A percentile compares a stretch with the other conserved stretches of the same genome.
These are phyloP conservation scores for Scaptomyza montana DNA, from an alignment of 1,140 invertebrate genomes.

Conservation along the genomic window DNA sequence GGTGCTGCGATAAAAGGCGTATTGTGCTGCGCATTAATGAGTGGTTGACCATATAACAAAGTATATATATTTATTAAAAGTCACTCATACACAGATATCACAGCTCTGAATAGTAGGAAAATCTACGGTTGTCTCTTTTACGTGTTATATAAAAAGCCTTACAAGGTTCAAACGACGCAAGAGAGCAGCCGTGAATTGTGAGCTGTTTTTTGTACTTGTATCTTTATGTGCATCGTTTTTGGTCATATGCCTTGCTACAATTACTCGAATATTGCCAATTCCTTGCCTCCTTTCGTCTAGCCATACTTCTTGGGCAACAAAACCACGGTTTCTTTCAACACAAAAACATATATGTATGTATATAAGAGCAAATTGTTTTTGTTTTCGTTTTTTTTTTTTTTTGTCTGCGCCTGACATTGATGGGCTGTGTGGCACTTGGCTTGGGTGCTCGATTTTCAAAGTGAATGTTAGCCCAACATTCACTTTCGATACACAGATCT, in stretches of 20 bases:
- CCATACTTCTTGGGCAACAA: constrained; percentile 5
- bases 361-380: constrained; percentile 53
- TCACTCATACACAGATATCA: not conserved
- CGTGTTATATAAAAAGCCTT: constrained; percentile 59
- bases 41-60: constrained; percentile 2
- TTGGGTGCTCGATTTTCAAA: constrained; percentile 66
- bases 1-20: constrained; percentile 41
- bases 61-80: no score
- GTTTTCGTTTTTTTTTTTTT: no score
- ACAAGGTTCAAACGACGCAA: constrained; percentile 59
- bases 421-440: constrained; percentile 43
- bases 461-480: constrained; percentile 72
- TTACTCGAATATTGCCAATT: constrained; percentile 47
- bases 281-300: constrained; percentile 1
- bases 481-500: constrained; percentile 61
- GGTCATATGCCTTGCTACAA: constrained; percentile 66
- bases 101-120: constrained; percentile 16
- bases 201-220: constrained; percentile 36
- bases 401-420: constrained; percentile 46
- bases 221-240: constrained; percentile 39
- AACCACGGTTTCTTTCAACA: constrained; percentile 32
- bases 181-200: constrained; percentile 52
- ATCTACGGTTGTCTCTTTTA: constrained; percentile 27
- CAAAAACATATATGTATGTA: constrained; percentile 18
- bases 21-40: constrained; percentile 63